Base-by-base conservation (phyloP, 2,797 vertebrate genomes). In the Labeo calbasu region DNA sequence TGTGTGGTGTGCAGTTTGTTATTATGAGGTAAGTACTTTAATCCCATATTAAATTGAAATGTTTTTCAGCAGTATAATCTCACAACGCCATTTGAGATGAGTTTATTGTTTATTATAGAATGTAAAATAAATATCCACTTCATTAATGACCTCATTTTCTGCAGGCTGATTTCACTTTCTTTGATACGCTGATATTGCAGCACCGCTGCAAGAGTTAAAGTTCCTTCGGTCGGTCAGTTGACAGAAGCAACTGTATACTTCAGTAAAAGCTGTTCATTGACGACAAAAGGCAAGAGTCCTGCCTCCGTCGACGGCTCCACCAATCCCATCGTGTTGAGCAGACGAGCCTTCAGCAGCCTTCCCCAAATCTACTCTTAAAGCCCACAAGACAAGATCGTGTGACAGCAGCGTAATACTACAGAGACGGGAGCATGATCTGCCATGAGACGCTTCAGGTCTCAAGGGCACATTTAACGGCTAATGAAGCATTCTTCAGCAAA, bases 261-360 rank as follows among this genome's bases (percentile, higher is more conserved):
- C 50, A 19, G n/a, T 36, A 25, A 69, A 69, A 70, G 66, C 63
- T 59, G 65, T 71, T 63, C 90, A 89, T 90, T 89, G 87, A 90
- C 92, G 93, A 93, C 91, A 91, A 91, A 92, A 82, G 76, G 6
- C 4, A 51, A 79, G n/a, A 51, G 83, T 15, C 83, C 53, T 1
- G 61, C 51, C 79, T 43, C 15, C 63, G 12, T 63, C 23, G 87
- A 86, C 88, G 93, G 88, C 81, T 91, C 93, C 89, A 86, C 86
- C 69, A 17, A 88, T 82, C 10, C 7, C 19, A 19, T 73, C 25
- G 88, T 23, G 76, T 90, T 81, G 91, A 92, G 91, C 91, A 84
- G 88, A 94, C 97, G 97, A 98, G 96, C 96, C 96, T 96, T 96
- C 96, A 69, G 94, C 88, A 92, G 88, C 94, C 95, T 94, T 94